Percentiles rank a stretch among this genome's conserved stretches.
phyloP scores from a whole-genome alignment of 1,140 invertebrate genomes.

The Platyscapa corneri region DNA sequence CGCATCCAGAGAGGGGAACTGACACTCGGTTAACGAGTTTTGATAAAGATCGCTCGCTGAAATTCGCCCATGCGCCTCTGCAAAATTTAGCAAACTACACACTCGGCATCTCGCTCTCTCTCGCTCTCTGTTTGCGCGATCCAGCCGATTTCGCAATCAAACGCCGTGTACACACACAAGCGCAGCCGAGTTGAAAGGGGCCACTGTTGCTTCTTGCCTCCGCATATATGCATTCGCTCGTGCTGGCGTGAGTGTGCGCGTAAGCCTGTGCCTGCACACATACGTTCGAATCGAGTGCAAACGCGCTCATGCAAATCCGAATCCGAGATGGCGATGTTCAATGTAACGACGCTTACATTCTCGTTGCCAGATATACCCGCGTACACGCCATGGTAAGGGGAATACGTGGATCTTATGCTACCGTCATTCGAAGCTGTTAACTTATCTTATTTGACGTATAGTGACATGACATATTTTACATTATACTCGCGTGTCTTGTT shows the following conservation, averaged over 20 bases:
- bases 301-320: constrained; percentile 28
- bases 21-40: constrained; percentile 51
- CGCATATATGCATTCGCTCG: neutral
- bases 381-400: neutral
- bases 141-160: constrained; percentile 47
- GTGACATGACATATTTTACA: neutral
- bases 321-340: constrained; percentile 30
- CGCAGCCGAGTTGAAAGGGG: neutral
- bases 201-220: neutral
- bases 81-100: constrained; percentile 42
- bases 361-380: neutral
- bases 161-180: neutral
- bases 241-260: neutral
- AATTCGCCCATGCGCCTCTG: constrained; percentile 30
- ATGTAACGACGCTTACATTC: constrained; percentile 33
- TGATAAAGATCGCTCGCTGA: constrained; percentile 49
- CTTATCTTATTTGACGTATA: neutral
- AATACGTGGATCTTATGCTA: neutral
- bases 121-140: constrained; percentile 29
- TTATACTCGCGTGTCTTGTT: neutral
- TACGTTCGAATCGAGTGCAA: constrained; percentile 18
- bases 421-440: neutral
- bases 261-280: too few relatives aligned
- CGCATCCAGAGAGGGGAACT: constrained; percentile 9
- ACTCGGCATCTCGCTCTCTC: neutral